Conservation (phyloP, 35 echinoderm and acorn worm genomes). For the Apostichopus californicus region DNA sequence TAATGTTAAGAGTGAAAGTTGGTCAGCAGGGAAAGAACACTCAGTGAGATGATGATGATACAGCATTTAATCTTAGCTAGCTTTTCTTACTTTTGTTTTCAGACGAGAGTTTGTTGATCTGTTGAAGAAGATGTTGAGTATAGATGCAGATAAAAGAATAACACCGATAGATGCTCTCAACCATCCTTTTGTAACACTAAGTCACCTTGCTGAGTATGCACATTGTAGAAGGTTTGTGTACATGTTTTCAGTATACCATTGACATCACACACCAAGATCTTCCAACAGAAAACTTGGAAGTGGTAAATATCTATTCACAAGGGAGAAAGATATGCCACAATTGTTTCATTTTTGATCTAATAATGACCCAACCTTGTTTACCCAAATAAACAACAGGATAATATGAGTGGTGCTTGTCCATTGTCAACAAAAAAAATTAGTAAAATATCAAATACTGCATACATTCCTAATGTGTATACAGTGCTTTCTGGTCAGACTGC, state of each 20-base stretch:
- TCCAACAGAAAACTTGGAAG: conserved; percentile 7
- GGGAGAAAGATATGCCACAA: not conserved
- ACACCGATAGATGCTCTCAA: conserved; percentile 87
- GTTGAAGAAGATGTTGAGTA: conserved; percentile 96
- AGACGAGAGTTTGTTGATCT: conserved; percentile 98
- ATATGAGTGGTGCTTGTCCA: too few relatives aligned
- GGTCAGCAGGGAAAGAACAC: not conserved
- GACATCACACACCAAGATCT: conserved; percentile 4
- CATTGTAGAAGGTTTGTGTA: conserved; percentile 90
- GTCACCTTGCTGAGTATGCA: conserved; percentile 92
- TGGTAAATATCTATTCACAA: too few relatives aligned
- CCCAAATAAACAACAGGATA: not conserved
- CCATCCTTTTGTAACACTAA: conserved; percentile 88
- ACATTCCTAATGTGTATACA: too few relatives aligned
- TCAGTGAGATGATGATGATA: conserved; percentile 14
- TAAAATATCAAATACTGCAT: too few relatives aligned
- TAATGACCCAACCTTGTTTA: not conserved
- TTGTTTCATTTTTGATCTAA: not conserved
- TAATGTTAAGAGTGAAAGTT: too few relatives aligned
- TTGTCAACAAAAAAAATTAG: too few relatives aligned
- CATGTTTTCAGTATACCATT: not conserved
- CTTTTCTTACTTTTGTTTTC: conserved; percentile 35
- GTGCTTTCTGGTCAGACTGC: too few relatives aligned
- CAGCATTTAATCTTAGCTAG: not conserved
- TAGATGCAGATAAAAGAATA: conserved; percentile 95